Percentiles rank a stretch among this genome's conserved stretches.
phyloP scores from a whole-genome alignment of 2,113 vertebrate genomes.

The Ivindomyrus marchei region DNA sequence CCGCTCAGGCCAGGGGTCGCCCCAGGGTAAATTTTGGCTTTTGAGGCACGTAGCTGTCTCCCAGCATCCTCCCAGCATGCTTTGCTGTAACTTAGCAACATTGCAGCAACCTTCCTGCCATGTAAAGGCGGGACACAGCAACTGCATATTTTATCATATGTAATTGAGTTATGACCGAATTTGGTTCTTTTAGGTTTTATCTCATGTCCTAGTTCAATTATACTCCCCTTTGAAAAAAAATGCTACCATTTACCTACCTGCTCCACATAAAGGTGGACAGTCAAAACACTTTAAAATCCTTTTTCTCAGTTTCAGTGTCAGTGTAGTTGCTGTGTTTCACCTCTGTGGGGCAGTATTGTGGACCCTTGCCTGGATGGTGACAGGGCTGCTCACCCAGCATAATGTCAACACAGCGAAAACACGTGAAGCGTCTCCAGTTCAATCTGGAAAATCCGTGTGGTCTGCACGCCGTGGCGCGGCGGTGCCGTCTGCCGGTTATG shows the following conservation, averaged over 20 bases:
- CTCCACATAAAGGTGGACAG: not conserved
- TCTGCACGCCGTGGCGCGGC: too few relatives aligned
- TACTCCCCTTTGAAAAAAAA: not conserved
- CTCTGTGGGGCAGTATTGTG: not conserved
- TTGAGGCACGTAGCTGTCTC: not conserved
- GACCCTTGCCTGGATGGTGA: not conserved
- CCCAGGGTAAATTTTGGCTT: not conserved
- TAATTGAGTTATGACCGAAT: not conserved
- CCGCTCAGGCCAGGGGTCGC: not conserved
- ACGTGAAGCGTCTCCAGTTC: not conserved
- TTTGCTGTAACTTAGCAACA: not conserved
- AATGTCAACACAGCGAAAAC: not conserved
- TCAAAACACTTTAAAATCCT: not conserved
- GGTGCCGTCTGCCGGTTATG: not conserved
- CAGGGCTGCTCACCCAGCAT: not conserved
- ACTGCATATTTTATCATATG: not conserved
- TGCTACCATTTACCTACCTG: not conserved
- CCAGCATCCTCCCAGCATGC: not conserved
- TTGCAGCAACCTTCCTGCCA: not conserved
- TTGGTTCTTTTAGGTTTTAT: not conserved
- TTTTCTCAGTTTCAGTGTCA: not conserved
- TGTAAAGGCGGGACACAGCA: not conserved
- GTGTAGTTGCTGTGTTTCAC: not conserved
- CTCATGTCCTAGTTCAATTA: not conserved
- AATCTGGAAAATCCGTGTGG: not conserved